A percentile compares a stretch with the other conserved stretches of the same genome.
Evolutionary conservation across 2,113 vertebrate genomes (phyloP).

Genomic region (Scortum barcoo): DNA sequence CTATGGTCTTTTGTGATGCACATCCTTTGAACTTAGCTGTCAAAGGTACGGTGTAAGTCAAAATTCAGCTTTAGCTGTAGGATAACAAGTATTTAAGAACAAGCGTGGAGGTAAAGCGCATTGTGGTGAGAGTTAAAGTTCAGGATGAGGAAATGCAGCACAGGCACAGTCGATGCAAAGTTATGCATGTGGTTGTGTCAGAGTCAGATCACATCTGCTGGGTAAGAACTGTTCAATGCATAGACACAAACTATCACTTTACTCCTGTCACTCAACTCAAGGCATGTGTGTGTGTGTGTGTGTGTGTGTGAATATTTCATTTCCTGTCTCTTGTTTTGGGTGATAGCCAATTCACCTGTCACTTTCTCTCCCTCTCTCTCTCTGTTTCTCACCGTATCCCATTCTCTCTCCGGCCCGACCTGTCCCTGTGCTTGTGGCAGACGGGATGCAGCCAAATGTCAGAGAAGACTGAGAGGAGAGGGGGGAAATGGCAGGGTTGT

Average conservation of each 20-base stretch:
- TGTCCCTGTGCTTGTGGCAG: slow-evolving; percentile 29
- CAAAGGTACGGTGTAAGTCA: neutral
- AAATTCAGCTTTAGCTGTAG: neutral
- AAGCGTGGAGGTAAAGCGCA: neutral
- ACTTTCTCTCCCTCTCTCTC: slow-evolving; percentile 10
- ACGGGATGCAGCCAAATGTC: slow-evolving; percentile 29
- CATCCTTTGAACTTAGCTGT: no score
- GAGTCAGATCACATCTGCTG: slow-evolving; percentile 16
- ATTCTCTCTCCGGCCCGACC: slow-evolving; percentile 31
- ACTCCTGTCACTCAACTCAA: neutral
- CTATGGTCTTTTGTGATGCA: no score
- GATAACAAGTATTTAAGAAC: neutral
- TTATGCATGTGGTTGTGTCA: neutral
- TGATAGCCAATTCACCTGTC: slow-evolving; percentile 49
- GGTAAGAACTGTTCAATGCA: slow-evolving; percentile 15
- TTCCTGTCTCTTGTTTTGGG: slow-evolving; percentile 50
- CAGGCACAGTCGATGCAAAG: neutral
- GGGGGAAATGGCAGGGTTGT: slow-evolving; percentile 26
- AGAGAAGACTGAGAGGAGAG: slow-evolving; percentile 29
- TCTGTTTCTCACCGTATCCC: slow-evolving; percentile 1
- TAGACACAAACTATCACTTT: slow-evolving; percentile 20
- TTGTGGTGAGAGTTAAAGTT: neutral
- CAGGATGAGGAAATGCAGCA: no score
- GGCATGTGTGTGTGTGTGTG: slow-evolving; percentile 14
- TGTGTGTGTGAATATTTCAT: slow-evolving; percentile 33